These are phyloP conservation scores for Cabera pusaria DNA, from an alignment of 2,888 invertebrate genomes.

Conservation along the genomic window DNA sequence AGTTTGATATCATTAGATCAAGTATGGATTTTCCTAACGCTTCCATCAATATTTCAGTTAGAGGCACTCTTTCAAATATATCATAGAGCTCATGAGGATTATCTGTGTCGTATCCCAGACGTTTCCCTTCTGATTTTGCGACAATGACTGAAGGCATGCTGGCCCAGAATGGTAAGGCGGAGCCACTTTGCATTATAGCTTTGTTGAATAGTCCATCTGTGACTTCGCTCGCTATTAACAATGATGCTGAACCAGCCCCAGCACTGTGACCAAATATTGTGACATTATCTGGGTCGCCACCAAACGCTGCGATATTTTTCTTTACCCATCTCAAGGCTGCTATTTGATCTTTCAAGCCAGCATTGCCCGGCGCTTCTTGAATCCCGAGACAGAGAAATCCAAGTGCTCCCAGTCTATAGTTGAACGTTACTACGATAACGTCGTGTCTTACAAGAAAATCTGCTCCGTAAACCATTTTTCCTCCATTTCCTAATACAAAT, in stretches of 20 bases:
- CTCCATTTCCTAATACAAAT: slow-evolving; percentile 61
- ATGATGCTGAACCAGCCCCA: slow-evolving; percentile 58
- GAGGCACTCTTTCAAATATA: slow-evolving; percentile 51
- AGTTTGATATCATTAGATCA: slow-evolving; percentile 6
- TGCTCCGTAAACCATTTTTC: slow-evolving; percentile 60
- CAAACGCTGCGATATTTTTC: slow-evolving; percentile 66
- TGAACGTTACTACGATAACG: slow-evolving; percentile 66
- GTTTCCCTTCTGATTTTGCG: slow-evolving; percentile 39
- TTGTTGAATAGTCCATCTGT: slow-evolving; percentile 60
- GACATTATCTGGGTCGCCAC: slow-evolving; percentile 68
- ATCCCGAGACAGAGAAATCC: slow-evolving; percentile 70
- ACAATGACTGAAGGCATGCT: slow-evolving; percentile 46
- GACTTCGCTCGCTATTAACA: slow-evolving; percentile 54
- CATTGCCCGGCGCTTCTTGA: slow-evolving; percentile 70
- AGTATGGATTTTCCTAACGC: slow-evolving; percentile 9
- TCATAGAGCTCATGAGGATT: slow-evolving; percentile 59
- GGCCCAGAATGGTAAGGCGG: slow-evolving; percentile 60
- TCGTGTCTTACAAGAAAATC: slow-evolving; percentile 61
- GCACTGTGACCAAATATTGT: slow-evolving; percentile 73
- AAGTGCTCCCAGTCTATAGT: slow-evolving; percentile 66
- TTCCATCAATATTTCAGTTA: slow-evolving; percentile 44
- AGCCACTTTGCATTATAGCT: slow-evolving; percentile 67
- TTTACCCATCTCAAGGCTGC: slow-evolving; percentile 70
- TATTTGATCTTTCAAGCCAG: slow-evolving; percentile 69
- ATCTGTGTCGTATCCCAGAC: slow-evolving; percentile 51